Base-by-base conservation (phyloP, 64 coral and sea anemone species). In the Montipora foliosa region DNA sequence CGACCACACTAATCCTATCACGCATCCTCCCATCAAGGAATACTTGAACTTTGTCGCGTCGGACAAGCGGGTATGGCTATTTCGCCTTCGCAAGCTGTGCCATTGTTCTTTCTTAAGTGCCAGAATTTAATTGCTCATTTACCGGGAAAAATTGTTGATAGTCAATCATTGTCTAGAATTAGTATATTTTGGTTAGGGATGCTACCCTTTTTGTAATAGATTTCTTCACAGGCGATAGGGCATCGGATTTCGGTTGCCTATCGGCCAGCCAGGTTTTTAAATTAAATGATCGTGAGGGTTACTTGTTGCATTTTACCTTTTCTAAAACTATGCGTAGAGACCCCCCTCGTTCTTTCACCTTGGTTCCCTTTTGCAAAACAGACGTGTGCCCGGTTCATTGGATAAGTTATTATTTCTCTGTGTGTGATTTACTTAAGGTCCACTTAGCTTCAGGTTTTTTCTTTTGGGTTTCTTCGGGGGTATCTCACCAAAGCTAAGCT, bases 181-280 rank as follows among this genome's bases (percentile, higher is more conserved):
- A 93, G 68, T 93, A 94, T 80, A 81, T 93, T 14, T 88, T 87
- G n/a, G 83, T 87, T 6, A 78, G 91, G 8, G 91, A 87, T 79
- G 49, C 82, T 1, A 20, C 15, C 2, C 80, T 87, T 49, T 87
- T 93, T 15, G 84, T 88, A 47, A 53, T 81, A 1, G 84, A 88
- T 58, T 91, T 94, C 29, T 94, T 94, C 6, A 94, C 92, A 7
- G 84, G 92, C 24, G 84, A 81, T 55, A 59, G 91, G 5, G 84
- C 84, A 17, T 29, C 75, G 0, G 92, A 94, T 88, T 88, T 94
- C 6, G 92, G 84, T 75, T 83, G 91, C 5, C 55, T 93, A 46
- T 44, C n/a, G 20, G 44, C 82, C 1, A 80, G 67, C 51, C 74
- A 80, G 44, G 91, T 93, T 13, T 93, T 88, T 29, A 66, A 83